Evolutionary conservation across 2,888 invertebrate species (phyloP).

Genomic region (Orthosia gracilis): DNA sequence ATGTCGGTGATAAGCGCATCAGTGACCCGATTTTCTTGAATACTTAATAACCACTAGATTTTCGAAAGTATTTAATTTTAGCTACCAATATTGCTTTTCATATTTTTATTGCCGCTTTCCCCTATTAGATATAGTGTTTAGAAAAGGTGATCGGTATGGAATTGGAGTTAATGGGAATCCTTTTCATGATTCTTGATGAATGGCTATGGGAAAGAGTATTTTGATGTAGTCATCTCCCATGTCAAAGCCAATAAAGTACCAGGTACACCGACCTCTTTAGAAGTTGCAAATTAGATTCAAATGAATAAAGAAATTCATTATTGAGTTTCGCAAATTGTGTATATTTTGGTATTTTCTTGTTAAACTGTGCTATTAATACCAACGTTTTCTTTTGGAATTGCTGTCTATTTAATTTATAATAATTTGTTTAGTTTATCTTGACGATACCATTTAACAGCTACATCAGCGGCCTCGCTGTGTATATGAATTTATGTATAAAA

Average conservation of each 20-base stretch:
- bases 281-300: neutral
- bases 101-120: constrained; percentile 63
- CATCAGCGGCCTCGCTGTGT: neutral
- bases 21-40: constrained; percentile 59
- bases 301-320: neutral
- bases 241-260: constrained; percentile 2
- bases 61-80: constrained; percentile 62
- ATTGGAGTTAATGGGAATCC: constrained; percentile 39
- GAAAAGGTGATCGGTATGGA: constrained; percentile 32
- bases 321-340: neutral
- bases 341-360: neutral
- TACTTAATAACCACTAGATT: constrained; percentile 52
- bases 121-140: constrained; percentile 51
- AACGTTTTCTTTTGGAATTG: neutral
- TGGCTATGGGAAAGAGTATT: constrained; percentile 1
- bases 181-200: constrained; percentile 21
- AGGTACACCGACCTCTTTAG: neutral
- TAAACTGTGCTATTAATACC: neutral
- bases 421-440: neutral
- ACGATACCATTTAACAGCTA: neutral
- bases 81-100: constrained; percentile 49
- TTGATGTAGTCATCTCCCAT: constrained; percentile 4
- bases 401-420: neutral
- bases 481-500: constrained; percentile 1
- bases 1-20: constrained; percentile 44